Evolutionary conservation across 2,888 invertebrate species (phyloP), one percentile per base, ranked within the genome.

Genomic region (Ctena decussata): DNA sequence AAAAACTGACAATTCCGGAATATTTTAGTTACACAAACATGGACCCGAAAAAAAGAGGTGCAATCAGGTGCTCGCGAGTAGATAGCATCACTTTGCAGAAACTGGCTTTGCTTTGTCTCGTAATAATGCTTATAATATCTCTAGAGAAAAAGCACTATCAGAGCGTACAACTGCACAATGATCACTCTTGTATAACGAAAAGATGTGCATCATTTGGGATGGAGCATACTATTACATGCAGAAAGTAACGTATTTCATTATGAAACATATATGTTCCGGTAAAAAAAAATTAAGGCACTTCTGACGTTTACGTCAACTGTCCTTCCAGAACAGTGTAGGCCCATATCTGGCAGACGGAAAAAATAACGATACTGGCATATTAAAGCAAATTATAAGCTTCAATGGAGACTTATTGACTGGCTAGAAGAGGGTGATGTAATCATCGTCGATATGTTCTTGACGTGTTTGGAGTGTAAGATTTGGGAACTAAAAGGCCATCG

Each of bases 171-270:
- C 57, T 8, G 15, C 57, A 57, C 27, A 57, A 5, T 57, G 1
- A 5, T 57, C 57, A 12, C 27, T 11, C 27, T 57, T 57, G 30
- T 57, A 27, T 57, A 27, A 27, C 11, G 30, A 21, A 5, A 57
- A 57, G 27, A 6, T 27, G n/a, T 57, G 57, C 30, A n/a, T n/a
- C n/a, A n/a, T n/a, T n/a, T n/a, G n/a, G n/a, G 87, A 87, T 71
- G 86, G 86, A 6, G 88, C 86, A 30, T 90, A 85, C 35, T 83
- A 83, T 18, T 89, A 82, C 41, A 85, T 87, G 12, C 27, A 87
- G 6, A 89, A 24, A 77, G 75, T 24, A 41, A 73, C 44, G 75
- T 87, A 84, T 46, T 1, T 27, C 0, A 87, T 87, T 46, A 82
- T 82, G 65, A 27, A 85, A 24, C 57, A 83, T 5, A 39, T 79